Evolutionary conservation across 2,113 vertebrate species (phyloP).

Genomic region (Syrmaticus mikado): DNA sequence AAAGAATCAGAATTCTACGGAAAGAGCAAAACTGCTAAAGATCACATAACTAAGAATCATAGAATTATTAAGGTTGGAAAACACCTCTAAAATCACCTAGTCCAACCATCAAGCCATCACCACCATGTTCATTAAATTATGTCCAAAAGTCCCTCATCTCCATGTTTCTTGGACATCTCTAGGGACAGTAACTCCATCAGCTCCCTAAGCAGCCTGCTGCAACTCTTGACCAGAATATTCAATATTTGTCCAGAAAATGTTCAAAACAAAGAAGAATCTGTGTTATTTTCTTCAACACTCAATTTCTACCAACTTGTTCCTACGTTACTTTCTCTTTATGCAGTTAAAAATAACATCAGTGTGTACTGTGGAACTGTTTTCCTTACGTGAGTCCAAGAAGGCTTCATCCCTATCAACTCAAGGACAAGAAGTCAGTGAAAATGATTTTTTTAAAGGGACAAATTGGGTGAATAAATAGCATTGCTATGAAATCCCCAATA

Average conservation of each 20-base stretch:
- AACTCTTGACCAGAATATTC: too few relatives aligned
- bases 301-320: not conserved
- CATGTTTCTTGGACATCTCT: too few relatives aligned
- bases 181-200: too few relatives aligned
- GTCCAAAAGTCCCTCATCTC: too few relatives aligned
- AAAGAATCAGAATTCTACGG: not conserved
- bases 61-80: too few relatives aligned
- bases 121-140: too few relatives aligned
- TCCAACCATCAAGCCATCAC: too few relatives aligned
- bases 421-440: not conserved
- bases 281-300: not conserved
- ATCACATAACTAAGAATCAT: too few relatives aligned
- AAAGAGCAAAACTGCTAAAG: not conserved
- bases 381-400: not conserved
- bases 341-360: not conserved
- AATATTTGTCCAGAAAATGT: not conserved
- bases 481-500: not conserved
- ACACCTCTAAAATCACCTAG: too few relatives aligned
- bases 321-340: not conserved
- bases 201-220: too few relatives aligned
- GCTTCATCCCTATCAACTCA: not conserved
- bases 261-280: not conserved
- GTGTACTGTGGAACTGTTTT: not conserved
- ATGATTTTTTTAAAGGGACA: not conserved
- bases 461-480: not conserved